These are phyloP conservation scores for Trilocha varians DNA, from an alignment of 2,888 invertebrate genomes.

Conservation along the genomic window DNA sequence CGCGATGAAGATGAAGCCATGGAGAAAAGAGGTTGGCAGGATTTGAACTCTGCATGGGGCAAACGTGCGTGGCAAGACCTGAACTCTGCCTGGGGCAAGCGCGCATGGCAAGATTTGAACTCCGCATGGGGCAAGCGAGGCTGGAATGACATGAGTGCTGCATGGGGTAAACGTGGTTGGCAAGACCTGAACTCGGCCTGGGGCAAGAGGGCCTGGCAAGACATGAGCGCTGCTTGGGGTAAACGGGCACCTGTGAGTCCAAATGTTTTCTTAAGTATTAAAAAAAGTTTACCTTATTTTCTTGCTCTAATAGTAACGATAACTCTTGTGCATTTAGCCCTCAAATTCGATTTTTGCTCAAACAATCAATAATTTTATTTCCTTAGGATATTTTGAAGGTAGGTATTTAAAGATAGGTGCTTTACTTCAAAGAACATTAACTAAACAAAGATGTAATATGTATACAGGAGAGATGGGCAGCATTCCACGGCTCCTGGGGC, in stretches of 20 bases:
- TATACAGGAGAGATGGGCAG: constrained; percentile 76
- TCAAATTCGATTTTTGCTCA: too few relatives aligned
- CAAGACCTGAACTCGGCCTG: constrained; percentile 71
- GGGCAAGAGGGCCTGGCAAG: constrained; percentile 76
- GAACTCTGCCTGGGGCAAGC: constrained; percentile 66
- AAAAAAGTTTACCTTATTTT: too few relatives aligned
- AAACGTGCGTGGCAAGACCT: constrained; percentile 75
- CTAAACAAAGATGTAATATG: too few relatives aligned
- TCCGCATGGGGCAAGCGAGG: constrained; percentile 71
- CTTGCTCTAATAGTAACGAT: too few relatives aligned
- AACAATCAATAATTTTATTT: too few relatives aligned
- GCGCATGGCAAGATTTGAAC: constrained; percentile 72
- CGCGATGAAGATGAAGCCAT: constrained; percentile 4
- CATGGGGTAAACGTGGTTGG: constrained; percentile 76
- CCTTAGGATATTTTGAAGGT: too few relatives aligned
- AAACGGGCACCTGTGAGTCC: constrained; percentile 52
- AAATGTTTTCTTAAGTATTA: not conserved
- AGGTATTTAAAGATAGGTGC: too few relatives aligned
- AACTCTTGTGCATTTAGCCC: too few relatives aligned
- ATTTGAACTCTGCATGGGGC: constrained; percentile 71
- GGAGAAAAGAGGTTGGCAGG: constrained; percentile 71
- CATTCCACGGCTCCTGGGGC: constrained; percentile 80
- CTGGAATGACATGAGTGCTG: constrained; percentile 68
- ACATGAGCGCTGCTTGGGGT: constrained; percentile 68
- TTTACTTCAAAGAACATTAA: too few relatives aligned